These are phyloP conservation scores for Cotesia chilonis DNA, from an alignment of 1,140 invertebrate genomes.

Conservation along the genomic window DNA sequence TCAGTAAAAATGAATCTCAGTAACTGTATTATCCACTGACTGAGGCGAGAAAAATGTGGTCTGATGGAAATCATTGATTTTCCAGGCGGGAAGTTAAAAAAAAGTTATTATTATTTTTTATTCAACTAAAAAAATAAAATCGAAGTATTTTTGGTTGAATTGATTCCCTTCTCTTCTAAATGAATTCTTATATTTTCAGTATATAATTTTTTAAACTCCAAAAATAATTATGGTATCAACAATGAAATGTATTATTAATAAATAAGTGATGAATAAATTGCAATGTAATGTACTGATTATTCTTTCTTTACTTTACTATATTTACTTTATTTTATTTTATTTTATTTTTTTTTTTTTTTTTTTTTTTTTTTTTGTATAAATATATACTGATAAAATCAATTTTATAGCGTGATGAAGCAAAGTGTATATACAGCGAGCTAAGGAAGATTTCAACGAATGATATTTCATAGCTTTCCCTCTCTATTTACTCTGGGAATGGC, in stretches of 20 bases:
- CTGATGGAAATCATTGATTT: too few species aligned
- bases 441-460: background rate
- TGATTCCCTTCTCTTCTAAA: too few species aligned
- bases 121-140: background rate
- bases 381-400: slow-evolving; percentile 7
- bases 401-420: slow-evolving; percentile 3
- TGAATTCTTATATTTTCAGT: background rate
- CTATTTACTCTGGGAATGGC: slow-evolving; percentile 10
- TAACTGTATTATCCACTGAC: too few species aligned
- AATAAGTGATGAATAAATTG: background rate
- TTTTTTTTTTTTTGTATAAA: background rate
- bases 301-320: background rate
- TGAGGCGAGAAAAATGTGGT: too few species aligned
- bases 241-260: background rate
- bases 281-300: background rate
- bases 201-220: background rate
- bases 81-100: too few species aligned
- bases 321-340: background rate
- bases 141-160: too few species aligned
- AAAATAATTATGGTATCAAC: background rate
- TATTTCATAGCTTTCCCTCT: slow-evolving; percentile 9
- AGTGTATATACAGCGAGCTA: background rate
- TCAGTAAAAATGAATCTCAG: too few species aligned
- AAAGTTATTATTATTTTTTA: too few species aligned
- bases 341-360: background rate